Conservation (phyloP, 2,797 vertebrate genomes). For the Poeciliopsis infans region DNA sequence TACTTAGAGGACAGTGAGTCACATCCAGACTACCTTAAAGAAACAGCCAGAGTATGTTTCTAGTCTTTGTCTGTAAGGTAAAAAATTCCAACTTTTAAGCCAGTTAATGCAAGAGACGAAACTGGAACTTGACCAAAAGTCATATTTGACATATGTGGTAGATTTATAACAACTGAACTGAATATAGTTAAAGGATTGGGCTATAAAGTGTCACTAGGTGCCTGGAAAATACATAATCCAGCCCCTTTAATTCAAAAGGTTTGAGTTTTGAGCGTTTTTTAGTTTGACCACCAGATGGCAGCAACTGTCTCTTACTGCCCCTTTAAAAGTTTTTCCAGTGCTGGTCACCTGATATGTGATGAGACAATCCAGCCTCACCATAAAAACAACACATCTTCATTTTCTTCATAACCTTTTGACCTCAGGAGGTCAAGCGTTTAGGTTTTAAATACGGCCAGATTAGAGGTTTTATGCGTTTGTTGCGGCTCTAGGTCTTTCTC, state of each 20-base stretch:
- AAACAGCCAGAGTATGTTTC: not conserved
- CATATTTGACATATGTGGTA: no score
- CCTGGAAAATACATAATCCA: no score
- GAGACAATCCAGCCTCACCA: not conserved
- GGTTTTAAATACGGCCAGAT: not conserved
- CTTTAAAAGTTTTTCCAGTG: not conserved
- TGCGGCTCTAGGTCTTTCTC: not conserved
- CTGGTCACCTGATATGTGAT: not conserved
- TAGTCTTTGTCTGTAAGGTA: not conserved
- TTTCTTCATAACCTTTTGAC: not conserved
- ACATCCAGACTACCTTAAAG: not conserved
- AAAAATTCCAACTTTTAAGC: not conserved
- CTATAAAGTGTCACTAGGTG: no score
- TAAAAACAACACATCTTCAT: not conserved
- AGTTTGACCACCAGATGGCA: not conserved
- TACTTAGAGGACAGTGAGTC: constrained; percentile 98
- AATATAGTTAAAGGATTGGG: no score
- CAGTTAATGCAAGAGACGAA: not conserved
- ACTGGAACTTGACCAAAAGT: not conserved
- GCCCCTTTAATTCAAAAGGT: not conserved
- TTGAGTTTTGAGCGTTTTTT: not conserved
- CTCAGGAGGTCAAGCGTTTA: not conserved
- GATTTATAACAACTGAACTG: no score
- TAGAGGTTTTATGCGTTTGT: not conserved
- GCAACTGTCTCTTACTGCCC: not conserved